phyloP scores from a whole-genome alignment of 92 coral and sea anemone species.

The Parazoanthus swiftii region DNA sequence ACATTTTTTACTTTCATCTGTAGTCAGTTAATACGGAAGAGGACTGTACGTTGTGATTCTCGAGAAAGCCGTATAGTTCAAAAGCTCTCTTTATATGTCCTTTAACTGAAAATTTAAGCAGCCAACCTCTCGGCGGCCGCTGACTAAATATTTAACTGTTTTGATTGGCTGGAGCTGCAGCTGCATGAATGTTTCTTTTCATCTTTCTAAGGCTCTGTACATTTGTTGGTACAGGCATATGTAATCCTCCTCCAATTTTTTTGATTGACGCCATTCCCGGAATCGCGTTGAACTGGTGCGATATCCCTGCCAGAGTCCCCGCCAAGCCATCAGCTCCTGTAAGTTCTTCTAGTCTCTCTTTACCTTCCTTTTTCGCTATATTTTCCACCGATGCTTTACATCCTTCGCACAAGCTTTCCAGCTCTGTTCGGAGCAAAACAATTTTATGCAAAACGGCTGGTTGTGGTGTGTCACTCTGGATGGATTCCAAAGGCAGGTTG shows the following conservation, averaged over 20 bases:
- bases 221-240: constrained; percentile 42
- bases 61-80: too few species aligned
- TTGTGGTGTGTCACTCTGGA: constrained; percentile 26
- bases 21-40: too few species aligned
- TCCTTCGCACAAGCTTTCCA: constrained; percentile 63
- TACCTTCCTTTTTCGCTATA: constrained; percentile 66
- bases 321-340: constrained; percentile 46
- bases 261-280: constrained; percentile 65
- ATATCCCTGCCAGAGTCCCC: constrained; percentile 46
- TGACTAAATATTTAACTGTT: neutral
- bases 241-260: constrained; percentile 52
- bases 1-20: too few species aligned
- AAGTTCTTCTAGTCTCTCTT: constrained; percentile 54
- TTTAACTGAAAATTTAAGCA: too few species aligned
- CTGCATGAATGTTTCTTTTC: constrained; percentile 17
- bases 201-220: constrained; percentile 40
- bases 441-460: constrained; percentile 48
- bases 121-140: too few species aligned
- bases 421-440: constrained; percentile 62
- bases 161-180: neutral
- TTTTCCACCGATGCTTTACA: constrained; percentile 64
- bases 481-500: neutral
- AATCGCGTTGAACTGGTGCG: constrained; percentile 63
- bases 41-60: too few species aligned
- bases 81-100: too few species aligned